phyloP scores from a whole-genome alignment of 2,888 invertebrate genomes.

The Eupithecia insigniata region DNA sequence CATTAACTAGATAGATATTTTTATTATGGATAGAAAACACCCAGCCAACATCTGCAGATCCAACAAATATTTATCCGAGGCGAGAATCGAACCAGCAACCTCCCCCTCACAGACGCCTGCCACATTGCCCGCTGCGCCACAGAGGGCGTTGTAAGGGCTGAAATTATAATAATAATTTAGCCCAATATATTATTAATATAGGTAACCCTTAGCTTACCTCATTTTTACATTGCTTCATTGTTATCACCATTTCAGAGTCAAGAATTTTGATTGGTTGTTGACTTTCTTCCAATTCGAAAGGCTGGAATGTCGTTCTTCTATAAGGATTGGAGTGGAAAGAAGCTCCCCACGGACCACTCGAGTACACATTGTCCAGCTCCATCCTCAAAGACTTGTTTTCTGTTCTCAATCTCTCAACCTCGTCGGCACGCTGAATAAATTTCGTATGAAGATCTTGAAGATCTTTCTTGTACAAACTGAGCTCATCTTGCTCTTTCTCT shows the following conservation, averaged over 20 bases:
- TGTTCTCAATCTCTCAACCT: slow-evolving; percentile 60
- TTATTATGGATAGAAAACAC: too few relatives aligned
- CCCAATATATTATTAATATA: neutral
- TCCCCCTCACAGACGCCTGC: too few relatives aligned
- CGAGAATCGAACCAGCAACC: too few relatives aligned
- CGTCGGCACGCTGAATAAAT: slow-evolving; percentile 56
- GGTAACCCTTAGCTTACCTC: slow-evolving; percentile 53
- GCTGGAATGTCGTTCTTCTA: slow-evolving; percentile 33
- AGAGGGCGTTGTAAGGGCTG: too few relatives aligned
- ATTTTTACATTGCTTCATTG: slow-evolving; percentile 72
- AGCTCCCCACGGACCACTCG: slow-evolving; percentile 49
- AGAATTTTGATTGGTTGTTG: slow-evolving; percentile 49
- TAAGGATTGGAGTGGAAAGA: slow-evolving; percentile 36
- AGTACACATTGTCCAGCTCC: slow-evolving; percentile 61
- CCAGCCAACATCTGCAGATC: too few relatives aligned
- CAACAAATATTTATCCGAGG: too few relatives aligned
- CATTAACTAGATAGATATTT: too few relatives aligned
- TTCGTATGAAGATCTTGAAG: slow-evolving; percentile 57
- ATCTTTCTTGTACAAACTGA: slow-evolving; percentile 51
- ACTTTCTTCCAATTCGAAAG: slow-evolving; percentile 58
- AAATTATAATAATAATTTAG: neutral
- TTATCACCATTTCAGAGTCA: slow-evolving; percentile 77
- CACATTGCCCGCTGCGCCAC: too few relatives aligned
- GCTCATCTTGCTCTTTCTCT: slow-evolving; percentile 46
- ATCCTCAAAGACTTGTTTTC: slow-evolving; percentile 65